These are phyloP conservation scores for Aricia agestis DNA, from an alignment of 1,140 invertebrate genomes.

Conservation along the genomic window DNA sequence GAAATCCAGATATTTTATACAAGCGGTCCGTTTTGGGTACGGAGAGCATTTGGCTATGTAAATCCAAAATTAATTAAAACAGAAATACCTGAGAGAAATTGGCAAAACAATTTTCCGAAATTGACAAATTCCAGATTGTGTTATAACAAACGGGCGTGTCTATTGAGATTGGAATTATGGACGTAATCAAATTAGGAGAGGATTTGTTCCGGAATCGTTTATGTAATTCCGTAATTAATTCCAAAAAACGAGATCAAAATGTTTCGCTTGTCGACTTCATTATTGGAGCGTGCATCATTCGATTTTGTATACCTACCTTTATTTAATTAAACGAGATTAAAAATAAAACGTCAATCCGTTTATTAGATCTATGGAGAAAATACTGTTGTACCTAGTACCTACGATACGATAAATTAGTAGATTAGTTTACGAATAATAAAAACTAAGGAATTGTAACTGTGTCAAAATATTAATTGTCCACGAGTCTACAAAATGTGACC, in stretches of 20 bases:
- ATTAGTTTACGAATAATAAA: no score
- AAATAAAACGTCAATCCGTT: background rate
- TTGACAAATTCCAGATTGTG: background rate
- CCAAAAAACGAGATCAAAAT: slow-evolving; percentile 19
- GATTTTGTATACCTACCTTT: slow-evolving; percentile 9
- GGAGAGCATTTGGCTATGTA: background rate
- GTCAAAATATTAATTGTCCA: no score
- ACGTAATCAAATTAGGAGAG: slow-evolving; percentile 26
- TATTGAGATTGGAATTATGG: background rate
- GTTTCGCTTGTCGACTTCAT: slow-evolving; percentile 7
- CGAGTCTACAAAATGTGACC: no score
- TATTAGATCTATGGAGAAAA: no score
- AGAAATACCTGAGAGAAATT: background rate
- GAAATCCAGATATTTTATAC: no score
- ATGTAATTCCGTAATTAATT: slow-evolving; percentile 30
- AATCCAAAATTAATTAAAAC: background rate
- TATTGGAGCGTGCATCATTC: slow-evolving; percentile 8
- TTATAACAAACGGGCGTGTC: background rate
- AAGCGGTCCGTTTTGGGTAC: background rate
- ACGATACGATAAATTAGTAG: no score
- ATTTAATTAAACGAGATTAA: background rate
- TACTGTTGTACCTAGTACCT: no score
- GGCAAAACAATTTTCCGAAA: background rate
- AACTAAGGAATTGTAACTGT: no score
- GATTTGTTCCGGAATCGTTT: slow-evolving; percentile 13